These are phyloP conservation scores for Halyomorpha halys DNA, from an alignment of 1,140 invertebrate species.

Conservation along the genomic window DNA sequence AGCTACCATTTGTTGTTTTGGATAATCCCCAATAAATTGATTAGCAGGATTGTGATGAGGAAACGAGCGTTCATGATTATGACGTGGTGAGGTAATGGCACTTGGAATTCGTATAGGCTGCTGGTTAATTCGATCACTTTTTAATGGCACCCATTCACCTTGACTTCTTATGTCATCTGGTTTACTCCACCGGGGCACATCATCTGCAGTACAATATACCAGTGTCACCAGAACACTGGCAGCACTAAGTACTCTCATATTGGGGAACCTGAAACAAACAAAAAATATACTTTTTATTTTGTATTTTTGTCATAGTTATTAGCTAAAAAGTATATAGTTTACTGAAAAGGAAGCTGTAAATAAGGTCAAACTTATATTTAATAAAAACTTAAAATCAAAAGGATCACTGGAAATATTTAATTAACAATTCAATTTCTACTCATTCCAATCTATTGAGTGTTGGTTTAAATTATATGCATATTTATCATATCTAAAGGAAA, in stretches of 20 bases:
- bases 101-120: slow-evolving; percentile 10
- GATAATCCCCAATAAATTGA: background rate
- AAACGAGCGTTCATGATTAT: background rate
- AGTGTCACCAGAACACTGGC: slow-evolving; percentile 20
- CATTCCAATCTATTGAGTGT: too few relatives aligned
- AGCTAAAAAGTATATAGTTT: too few relatives aligned
- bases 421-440: too few relatives aligned
- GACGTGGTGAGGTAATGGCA: slow-evolving; percentile 11
- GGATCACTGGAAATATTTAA: too few relatives aligned
- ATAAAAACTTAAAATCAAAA: too few relatives aligned
- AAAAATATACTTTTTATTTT: background rate
- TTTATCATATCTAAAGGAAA: too few relatives aligned
- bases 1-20: background rate
- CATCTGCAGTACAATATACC: slow-evolving; percentile 16
- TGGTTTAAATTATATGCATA: too few relatives aligned
- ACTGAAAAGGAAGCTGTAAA: too few relatives aligned
- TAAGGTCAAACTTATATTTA: too few relatives aligned
- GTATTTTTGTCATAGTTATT: too few relatives aligned
- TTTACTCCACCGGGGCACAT: slow-evolving; percentile 24
- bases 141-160: slow-evolving; percentile 28
- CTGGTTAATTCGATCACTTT: slow-evolving; percentile 18
- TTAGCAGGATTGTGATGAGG: background rate
- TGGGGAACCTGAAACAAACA: slow-evolving; percentile 20
- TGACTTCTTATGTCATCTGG: slow-evolving; percentile 15
- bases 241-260: slow-evolving; percentile 14